Conservation (phyloP, 2,797 vertebrate genomes). For the Rhadinocentrus ornatus region DNA sequence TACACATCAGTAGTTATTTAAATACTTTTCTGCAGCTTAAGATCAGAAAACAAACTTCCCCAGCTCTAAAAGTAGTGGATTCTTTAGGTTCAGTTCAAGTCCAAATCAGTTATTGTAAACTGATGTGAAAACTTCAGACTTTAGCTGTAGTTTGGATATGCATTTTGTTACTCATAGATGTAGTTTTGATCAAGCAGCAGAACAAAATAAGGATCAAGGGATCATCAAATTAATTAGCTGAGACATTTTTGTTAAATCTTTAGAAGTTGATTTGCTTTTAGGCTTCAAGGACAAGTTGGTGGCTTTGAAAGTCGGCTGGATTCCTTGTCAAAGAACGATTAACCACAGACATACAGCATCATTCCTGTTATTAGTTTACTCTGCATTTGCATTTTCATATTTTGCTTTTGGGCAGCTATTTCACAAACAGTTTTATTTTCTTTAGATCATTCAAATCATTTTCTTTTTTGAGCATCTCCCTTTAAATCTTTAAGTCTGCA, state of each 20-base stretch:
- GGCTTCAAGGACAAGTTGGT: neutral
- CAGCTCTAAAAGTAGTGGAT: neutral
- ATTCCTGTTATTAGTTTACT: neutral
- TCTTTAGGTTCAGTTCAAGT: neutral
- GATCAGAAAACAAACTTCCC: neutral
- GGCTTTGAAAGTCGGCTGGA: neutral
- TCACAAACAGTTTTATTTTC: too few relatives aligned
- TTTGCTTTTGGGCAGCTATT: too few relatives aligned
- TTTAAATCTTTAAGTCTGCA: conserved; percentile 37
- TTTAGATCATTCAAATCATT: neutral
- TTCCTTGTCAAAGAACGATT: conserved; percentile 5
- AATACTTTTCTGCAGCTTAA: neutral
- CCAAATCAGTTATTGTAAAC: neutral
- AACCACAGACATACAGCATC: neutral
- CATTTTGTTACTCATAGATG: neutral
- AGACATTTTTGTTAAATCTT: neutral
- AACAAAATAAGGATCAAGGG: neutral
- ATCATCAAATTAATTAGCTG: conserved; percentile 8
- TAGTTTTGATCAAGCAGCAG: neutral
- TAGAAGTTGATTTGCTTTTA: neutral
- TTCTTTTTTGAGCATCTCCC: conserved; percentile 1
- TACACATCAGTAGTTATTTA: neutral
- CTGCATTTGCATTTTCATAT: neutral
- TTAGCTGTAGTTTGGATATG: neutral
- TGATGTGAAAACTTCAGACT: neutral